Evolutionary conservation across 2,113 vertebrate genomes (phyloP).

Genomic region (Ciconia maguari): DNA sequence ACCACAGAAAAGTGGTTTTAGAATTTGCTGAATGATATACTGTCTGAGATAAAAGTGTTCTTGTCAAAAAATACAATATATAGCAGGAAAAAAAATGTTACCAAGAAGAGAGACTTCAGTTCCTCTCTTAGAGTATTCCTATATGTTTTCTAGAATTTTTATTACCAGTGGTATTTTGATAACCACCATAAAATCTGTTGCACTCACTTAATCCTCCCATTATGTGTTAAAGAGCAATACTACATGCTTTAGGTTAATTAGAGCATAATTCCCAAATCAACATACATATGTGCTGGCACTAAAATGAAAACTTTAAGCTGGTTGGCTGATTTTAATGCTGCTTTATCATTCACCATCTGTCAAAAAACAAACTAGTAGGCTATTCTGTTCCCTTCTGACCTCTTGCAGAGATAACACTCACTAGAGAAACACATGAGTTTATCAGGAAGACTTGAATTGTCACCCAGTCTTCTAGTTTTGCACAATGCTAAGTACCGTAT

Average conservation of each 20-base stretch:
- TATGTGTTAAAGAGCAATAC: conserved; percentile 24
- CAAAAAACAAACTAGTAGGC: not conserved
- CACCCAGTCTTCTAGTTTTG: not conserved
- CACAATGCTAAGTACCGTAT: not conserved
- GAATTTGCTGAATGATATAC: not conserved
- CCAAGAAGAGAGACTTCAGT: not conserved
- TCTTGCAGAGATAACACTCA: not conserved
- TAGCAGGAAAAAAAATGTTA: not conserved
- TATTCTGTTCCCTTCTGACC: not conserved
- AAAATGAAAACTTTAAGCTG: not conserved
- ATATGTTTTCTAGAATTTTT: not conserved
- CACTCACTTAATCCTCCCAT: not conserved
- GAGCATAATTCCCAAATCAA: not conserved
- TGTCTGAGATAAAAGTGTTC: not conserved
- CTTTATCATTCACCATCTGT: conserved; percentile 38
- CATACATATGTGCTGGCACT: not conserved
- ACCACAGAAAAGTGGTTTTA: not conserved
- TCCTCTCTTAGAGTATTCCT: not conserved
- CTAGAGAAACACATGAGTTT: not conserved
- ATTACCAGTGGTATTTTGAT: not conserved
- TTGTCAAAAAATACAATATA: not conserved
- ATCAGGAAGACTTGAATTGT: not conserved
- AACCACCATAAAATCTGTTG: not conserved
- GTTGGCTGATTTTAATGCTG: not conserved
- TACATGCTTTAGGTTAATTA: conserved; percentile 35